phyloP scores from a whole-genome alignment of 2,888 invertebrate genomes.

The Muscina levida region DNA sequence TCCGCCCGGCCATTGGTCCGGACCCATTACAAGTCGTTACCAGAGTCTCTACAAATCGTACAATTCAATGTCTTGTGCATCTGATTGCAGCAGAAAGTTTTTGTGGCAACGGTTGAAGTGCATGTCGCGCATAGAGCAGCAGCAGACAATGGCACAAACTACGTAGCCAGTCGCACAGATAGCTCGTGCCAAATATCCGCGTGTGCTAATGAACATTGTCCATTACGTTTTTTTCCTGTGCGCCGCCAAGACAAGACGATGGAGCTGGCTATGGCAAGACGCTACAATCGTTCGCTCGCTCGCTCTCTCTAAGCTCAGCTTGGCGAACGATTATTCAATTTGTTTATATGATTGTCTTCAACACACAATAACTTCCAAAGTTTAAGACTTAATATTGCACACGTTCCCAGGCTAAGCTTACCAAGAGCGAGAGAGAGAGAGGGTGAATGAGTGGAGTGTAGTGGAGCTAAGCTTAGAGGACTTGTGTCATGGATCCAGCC shows the following conservation, averaged over 20 bases:
- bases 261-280: neutral
- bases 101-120: constrained; percentile 2
- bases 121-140: constrained; percentile 37
- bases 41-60: constrained; percentile 21
- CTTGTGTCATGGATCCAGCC: constrained; percentile 28
- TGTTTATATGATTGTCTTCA: constrained; percentile 59
- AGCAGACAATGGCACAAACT: no score
- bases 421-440: neutral
- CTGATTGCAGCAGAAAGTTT: neutral
- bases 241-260: neutral
- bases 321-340: constrained; percentile 49
- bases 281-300: constrained; percentile 36
- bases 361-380: constrained; percentile 58
- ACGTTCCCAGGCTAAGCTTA: constrained; percentile 16
- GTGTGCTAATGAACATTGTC: constrained; percentile 77
- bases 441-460: constrained; percentile 6
- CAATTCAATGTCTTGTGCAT: constrained; percentile 14
- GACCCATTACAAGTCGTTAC: neutral
- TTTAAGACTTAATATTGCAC: constrained; percentile 30
- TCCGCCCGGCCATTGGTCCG: neutral
- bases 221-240: constrained; percentile 56
- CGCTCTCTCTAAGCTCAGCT: constrained; percentile 17
- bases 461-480: neutral
- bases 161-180: constrained; percentile 38
- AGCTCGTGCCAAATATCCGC: constrained; percentile 79